These are phyloP conservation scores for Cephalopholis sonnerati DNA, from an alignment of 2,113 vertebrate genomes.

Conservation along the genomic window DNA sequence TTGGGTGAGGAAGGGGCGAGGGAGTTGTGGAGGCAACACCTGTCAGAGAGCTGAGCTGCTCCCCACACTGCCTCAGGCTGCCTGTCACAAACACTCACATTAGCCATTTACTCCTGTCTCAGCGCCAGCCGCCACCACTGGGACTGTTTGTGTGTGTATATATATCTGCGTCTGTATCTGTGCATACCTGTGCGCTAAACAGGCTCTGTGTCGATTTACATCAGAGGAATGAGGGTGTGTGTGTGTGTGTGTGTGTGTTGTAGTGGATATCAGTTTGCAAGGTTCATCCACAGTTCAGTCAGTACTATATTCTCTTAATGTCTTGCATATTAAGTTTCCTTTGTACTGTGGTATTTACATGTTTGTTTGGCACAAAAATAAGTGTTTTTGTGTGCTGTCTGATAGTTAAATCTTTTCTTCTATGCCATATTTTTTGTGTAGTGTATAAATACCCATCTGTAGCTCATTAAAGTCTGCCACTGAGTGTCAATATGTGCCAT, in stretches of 20 bases:
- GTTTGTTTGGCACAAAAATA: neutral
- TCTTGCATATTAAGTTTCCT: neutral
- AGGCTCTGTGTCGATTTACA: slow-evolving; percentile 6
- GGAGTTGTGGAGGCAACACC: slow-evolving; percentile 54
- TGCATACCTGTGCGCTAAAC: slow-evolving; percentile 27
- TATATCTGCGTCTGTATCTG: slow-evolving; percentile 2
- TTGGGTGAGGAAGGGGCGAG: slow-evolving; percentile 34
- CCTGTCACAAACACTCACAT: slow-evolving; percentile 75
- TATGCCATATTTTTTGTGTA: neutral
- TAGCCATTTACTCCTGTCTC: slow-evolving; percentile 69
- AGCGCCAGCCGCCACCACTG: neutral
- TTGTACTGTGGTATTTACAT: neutral
- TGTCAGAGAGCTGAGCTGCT: slow-evolving; percentile 56
- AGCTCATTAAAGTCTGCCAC: neutral
- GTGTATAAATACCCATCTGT: neutral
- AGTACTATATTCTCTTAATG: neutral
- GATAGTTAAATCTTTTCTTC: neutral
- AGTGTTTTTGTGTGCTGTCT: too few relatives aligned
- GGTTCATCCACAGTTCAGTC: slow-evolving; percentile 25
- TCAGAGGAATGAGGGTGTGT: neutral
- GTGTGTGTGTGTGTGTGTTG: neutral
- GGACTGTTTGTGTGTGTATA: slow-evolving; percentile 32
- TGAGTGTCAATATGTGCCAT: neutral
- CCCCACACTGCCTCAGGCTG: slow-evolving; percentile 61
- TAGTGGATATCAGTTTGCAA: neutral